A percentile compares a stretch with the other conserved stretches of the same genome.
These are phyloP conservation scores for Andrena bicolor DNA, from an alignment of 2,888 invertebrate genomes.

Conservation along the genomic window DNA sequence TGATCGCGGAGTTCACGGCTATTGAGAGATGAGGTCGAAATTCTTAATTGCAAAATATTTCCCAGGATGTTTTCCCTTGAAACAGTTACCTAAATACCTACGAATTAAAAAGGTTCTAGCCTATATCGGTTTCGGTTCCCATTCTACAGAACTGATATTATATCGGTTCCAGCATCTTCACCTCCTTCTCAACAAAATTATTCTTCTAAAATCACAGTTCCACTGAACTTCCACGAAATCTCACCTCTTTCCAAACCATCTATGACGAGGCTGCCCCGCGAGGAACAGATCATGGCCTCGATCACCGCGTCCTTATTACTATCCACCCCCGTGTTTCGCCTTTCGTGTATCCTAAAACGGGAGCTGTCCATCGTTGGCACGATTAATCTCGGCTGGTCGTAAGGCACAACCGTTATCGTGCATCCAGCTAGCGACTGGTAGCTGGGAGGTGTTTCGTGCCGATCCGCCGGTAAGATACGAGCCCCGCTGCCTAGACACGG, in stretches of 20 bases:
- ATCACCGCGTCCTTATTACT: conserved; percentile 17
- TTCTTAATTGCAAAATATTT: conserved; percentile 1
- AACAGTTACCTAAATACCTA: too few relatives aligned
- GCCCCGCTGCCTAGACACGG: conserved; percentile 67
- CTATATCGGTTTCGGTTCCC: too few relatives aligned
- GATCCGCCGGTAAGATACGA: conserved; percentile 73
- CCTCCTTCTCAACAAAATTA: neutral
- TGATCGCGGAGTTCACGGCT: neutral
- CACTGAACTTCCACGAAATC: neutral
- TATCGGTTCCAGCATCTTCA: neutral
- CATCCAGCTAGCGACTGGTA: conserved; percentile 70
- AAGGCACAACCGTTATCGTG: conserved; percentile 76
- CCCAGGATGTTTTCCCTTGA: too few relatives aligned
- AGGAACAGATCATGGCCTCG: conserved; percentile 4
- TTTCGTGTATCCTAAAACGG: conserved; percentile 68
- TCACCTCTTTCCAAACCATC: neutral
- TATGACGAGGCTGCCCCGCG: neutral
- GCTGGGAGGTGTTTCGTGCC: conserved; percentile 71
- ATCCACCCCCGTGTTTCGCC: conserved; percentile 58
- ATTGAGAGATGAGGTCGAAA: too few relatives aligned
- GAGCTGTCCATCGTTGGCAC: conserved; percentile 74
- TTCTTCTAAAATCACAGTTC: neutral
- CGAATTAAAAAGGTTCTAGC: too few relatives aligned
- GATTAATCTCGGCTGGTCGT: conserved; percentile 77
- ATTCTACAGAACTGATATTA: too few relatives aligned